phyloP scores from a whole-genome alignment of 2,888 invertebrate genomes.

The Craniophora ligustri region DNA sequence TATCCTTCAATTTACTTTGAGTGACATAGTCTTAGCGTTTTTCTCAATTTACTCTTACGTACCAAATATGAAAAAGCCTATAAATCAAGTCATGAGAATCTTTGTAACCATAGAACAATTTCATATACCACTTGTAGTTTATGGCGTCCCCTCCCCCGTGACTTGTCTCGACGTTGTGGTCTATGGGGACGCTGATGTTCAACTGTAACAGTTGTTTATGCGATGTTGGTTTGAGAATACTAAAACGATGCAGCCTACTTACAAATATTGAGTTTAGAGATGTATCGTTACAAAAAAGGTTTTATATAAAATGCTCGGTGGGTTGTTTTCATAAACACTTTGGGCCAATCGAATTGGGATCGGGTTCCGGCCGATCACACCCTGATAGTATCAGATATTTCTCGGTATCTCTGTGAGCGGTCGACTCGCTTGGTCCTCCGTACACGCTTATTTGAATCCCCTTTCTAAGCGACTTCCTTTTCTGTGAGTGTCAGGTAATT shows the following conservation, averaged over 20 bases:
- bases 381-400: constrained; percentile 80
- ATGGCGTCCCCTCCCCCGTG: neutral
- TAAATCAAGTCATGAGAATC: too few species aligned
- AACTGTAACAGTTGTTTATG: constrained; percentile 4
- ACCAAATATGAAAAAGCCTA: too few species aligned
- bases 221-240: constrained; percentile 1
- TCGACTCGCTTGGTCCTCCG: constrained; percentile 78
- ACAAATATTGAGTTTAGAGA: neutral
- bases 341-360: constrained; percentile 74
- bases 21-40: too few species aligned
- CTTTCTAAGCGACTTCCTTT: constrained; percentile 86
- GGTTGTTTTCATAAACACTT: constrained; percentile 61
- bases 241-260: neutral
- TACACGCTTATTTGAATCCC: constrained; percentile 86
- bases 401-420: constrained; percentile 62
- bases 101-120: neutral
- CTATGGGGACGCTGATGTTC: constrained; percentile 7
- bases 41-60: too few species aligned
- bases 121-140: constrained; percentile 1
- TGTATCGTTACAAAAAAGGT: constrained; percentile 1
- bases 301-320: constrained; percentile 4
- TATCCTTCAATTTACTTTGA: too few species aligned
- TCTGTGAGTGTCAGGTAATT: constrained; percentile 89
- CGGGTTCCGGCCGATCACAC: constrained; percentile 74
- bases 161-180: constrained; percentile 5